phyloP scores from a whole-genome alignment of 2,113 vertebrate genomes.

The Myiopsitta monachus region DNA sequence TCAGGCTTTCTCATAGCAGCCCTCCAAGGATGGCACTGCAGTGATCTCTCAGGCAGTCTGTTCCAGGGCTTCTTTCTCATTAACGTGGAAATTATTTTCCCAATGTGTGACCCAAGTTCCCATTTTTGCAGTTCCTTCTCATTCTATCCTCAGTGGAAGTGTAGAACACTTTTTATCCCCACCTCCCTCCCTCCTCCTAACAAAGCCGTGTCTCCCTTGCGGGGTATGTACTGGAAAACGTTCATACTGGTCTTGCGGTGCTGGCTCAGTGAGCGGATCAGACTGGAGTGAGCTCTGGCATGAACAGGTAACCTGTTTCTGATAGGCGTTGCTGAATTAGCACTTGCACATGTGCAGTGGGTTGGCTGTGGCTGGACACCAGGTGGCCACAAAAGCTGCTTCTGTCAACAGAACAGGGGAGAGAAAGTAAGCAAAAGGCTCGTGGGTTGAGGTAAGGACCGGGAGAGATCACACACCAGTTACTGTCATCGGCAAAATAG shows the following conservation, averaged over 20 bases:
- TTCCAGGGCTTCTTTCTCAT: background rate
- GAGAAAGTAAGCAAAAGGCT: background rate
- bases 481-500: background rate
- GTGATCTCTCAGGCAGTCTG: background rate
- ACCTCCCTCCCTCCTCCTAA: background rate
- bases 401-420: background rate
- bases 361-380: background rate
- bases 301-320: background rate
- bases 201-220: background rate
- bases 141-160: background rate
- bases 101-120: background rate
- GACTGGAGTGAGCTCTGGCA: background rate
- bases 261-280: background rate
- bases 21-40: background rate
- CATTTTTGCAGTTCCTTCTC: background rate
- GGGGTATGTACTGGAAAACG: background rate
- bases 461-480: background rate
- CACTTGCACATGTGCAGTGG: background rate
- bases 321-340: background rate
- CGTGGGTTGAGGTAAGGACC: background rate
- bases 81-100: background rate
- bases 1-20: background rate
- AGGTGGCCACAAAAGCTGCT: background rate
- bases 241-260: background rate
- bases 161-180: background rate